phyloP scores from a whole-genome alignment of 2,797 vertebrate species.

The Eupleurogrammus muticus region DNA sequence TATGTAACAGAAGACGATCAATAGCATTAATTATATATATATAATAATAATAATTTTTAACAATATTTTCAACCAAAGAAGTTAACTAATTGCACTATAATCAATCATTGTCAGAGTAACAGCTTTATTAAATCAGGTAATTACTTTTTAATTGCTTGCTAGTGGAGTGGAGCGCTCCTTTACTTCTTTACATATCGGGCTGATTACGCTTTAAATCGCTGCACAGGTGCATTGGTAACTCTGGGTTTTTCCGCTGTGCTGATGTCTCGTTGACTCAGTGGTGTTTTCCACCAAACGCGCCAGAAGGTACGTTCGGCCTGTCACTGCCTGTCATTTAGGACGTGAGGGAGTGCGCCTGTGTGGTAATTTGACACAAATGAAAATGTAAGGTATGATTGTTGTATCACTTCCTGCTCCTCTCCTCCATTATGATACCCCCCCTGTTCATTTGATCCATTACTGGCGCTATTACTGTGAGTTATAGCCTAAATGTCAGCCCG shows the following conservation, averaged over 20 bases:
- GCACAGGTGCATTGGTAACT: slow-evolving; percentile 39
- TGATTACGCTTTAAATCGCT: slow-evolving; percentile 53
- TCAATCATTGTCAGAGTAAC: slow-evolving; percentile 57
- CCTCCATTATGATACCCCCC: slow-evolving; percentile 38
- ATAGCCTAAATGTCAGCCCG: slow-evolving; percentile 57
- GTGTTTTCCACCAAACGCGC: slow-evolving; percentile 18
- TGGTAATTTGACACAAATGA: slow-evolving; percentile 40
- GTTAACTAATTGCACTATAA: slow-evolving; percentile 53
- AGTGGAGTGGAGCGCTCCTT: slow-evolving; percentile 55
- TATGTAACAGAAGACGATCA: not conserved
- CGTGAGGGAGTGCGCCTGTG: not conserved
- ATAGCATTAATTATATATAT: too few species aligned
- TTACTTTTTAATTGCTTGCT: slow-evolving; percentile 65
- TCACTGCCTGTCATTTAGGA: slow-evolving; percentile 41
- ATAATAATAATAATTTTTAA: too few species aligned
- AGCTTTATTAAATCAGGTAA: slow-evolving; percentile 64
- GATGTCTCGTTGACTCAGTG: slow-evolving; percentile 24
- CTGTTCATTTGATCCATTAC: slow-evolving; percentile 59
- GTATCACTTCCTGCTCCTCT: slow-evolving; percentile 14
- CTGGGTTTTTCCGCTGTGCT: not conserved
- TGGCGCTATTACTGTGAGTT: slow-evolving; percentile 41
- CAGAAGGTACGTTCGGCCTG: slow-evolving; percentile 35
- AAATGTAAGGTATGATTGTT: slow-evolving; percentile 50
- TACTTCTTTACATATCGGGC: slow-evolving; percentile 47
- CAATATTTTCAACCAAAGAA: slow-evolving; percentile 43